Evolutionary conservation across 2,888 invertebrate genomes (phyloP).

Genomic region (Volucella bombylans): DNA sequence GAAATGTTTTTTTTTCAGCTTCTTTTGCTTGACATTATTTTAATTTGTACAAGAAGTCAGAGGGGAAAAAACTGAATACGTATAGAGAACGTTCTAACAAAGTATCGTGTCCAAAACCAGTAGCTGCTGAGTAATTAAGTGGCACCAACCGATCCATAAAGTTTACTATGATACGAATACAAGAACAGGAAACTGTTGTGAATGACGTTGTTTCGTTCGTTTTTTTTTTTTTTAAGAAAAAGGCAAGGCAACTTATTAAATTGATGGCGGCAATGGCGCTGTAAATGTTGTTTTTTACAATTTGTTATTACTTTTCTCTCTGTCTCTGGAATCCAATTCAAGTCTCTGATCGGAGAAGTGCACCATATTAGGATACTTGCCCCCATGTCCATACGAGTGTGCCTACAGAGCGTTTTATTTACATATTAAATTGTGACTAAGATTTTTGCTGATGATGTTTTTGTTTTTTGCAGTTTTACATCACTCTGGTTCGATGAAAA

Average conservation of each 20-base stretch:
- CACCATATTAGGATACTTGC: slow-evolving; percentile 69
- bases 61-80: too few species aligned
- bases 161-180: too few species aligned
- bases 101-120: too few species aligned
- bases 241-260: slow-evolving; percentile 52
- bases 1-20: too few species aligned
- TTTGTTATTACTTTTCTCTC: slow-evolving; percentile 3
- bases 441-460: slow-evolving; percentile 6
- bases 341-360: slow-evolving; percentile 36
- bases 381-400: slow-evolving; percentile 24
- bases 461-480: slow-evolving; percentile 6
- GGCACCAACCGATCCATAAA: too few species aligned
- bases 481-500: slow-evolving; percentile 41
- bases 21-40: too few species aligned
- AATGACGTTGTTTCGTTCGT: neutral
- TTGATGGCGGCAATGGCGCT: slow-evolving; percentile 41
- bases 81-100: too few species aligned
- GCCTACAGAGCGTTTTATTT: slow-evolving; percentile 47
- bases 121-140: too few species aligned
- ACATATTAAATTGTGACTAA: slow-evolving; percentile 58
- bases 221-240: slow-evolving; percentile 17
- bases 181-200: too few species aligned
- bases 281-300: slow-evolving; percentile 25
- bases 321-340: slow-evolving; percentile 23
- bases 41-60: too few species aligned